Evolutionary conservation across 2,888 invertebrate species (phyloP).

Genomic region (Cactoblastis cactorum): DNA sequence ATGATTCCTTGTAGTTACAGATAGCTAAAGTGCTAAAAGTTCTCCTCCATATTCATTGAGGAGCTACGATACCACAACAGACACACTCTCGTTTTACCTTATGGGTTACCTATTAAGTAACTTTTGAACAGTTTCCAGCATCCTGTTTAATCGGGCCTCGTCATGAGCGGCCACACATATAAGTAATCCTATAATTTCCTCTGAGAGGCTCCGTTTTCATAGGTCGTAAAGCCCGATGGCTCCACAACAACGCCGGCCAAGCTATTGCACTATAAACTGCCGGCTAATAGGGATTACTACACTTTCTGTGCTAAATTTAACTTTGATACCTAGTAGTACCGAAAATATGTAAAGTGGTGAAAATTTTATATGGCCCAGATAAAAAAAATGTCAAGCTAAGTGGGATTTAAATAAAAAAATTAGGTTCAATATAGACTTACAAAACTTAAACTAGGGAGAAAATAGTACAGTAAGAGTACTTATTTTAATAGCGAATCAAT

Average conservation of each 20-base stretch:
- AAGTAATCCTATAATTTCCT: conserved; percentile 71
- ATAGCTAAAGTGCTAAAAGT: too few relatives aligned
- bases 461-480: too few relatives aligned
- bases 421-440: too few relatives aligned
- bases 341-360: conserved; percentile 30
- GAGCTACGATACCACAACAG: too few relatives aligned
- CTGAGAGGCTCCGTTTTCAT: conserved; percentile 63
- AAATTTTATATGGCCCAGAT: conserved; percentile 19
- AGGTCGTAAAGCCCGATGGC: conserved; percentile 69
- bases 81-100: too few relatives aligned
- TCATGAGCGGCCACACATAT: conserved; percentile 39
- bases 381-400: too few relatives aligned
- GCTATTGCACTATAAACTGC: conserved; percentile 66
- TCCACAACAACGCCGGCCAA: conserved; percentile 56
- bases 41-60: too few relatives aligned
- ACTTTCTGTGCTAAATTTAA: conserved; percentile 54
- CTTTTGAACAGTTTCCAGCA: neutral
- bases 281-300: conserved; percentile 71
- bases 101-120: too few relatives aligned
- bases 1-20: too few relatives aligned
- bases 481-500: too few relatives aligned
- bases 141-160: neutral
- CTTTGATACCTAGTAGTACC: conserved; percentile 41
- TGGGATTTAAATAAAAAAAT: too few relatives aligned
- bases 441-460: too few relatives aligned